These are phyloP conservation scores for Kuschelorhynchus macadamiae DNA, from an alignment of 2,888 invertebrate genomes.

Conservation along the genomic window DNA sequence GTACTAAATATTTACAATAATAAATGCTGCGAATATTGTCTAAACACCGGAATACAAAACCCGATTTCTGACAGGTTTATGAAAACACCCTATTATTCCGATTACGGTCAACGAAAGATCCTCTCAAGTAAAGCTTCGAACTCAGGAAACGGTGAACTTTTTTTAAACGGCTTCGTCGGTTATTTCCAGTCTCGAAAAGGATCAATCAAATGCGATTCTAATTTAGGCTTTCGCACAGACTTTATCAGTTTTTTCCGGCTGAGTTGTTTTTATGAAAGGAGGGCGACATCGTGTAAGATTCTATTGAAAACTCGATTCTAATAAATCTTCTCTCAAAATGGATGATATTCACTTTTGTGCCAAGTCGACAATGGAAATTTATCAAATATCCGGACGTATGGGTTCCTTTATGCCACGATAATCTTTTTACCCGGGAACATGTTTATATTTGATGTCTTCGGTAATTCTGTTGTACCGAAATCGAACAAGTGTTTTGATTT, in stretches of 20 bases:
- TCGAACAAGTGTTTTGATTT: not conserved
- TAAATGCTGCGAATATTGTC: no score
- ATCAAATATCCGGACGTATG: constrained; percentile 51
- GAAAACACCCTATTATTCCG: no score
- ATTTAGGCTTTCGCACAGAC: constrained; percentile 50
- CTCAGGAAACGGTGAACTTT: constrained; percentile 16
- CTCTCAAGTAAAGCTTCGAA: constrained; percentile 12
- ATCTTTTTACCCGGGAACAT: constrained; percentile 33
- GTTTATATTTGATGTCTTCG: constrained; percentile 24
- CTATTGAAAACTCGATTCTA: constrained; percentile 49
- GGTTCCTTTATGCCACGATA: constrained; percentile 25
- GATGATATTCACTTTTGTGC: constrained; percentile 54
- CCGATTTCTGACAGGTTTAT: no score
- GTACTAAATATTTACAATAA: no score
- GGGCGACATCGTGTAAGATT: constrained; percentile 49
- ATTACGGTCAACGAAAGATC: constrained; percentile 1
- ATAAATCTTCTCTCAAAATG: constrained; percentile 55
- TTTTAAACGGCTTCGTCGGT: constrained; percentile 11
- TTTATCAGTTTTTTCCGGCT: constrained; percentile 61
- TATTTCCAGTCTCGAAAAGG: constrained; percentile 45
- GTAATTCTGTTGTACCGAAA: not conserved
- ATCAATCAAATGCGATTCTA: constrained; percentile 56
- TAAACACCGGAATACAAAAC: no score
- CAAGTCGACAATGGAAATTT: constrained; percentile 52
- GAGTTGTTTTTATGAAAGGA: constrained; percentile 56